phyloP scores from a whole-genome alignment of 2,113 vertebrate species.

The Sinocyclocheilus rhinocerous region DNA sequence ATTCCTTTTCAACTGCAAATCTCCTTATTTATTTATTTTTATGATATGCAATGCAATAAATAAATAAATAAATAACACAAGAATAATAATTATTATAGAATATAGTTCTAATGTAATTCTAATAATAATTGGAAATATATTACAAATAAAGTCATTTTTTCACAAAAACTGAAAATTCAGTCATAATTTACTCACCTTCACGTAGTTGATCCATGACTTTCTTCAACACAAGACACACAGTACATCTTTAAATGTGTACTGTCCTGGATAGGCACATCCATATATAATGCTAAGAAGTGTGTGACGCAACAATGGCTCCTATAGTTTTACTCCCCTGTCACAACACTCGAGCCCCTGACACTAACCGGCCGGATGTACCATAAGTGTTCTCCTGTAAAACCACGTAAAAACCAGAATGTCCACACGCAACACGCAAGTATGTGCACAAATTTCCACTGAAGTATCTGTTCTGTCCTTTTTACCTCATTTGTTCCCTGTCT shows the following conservation, averaged over 20 bases:
- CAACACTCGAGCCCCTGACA: conserved; percentile 68
- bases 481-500: conserved; percentile 13
- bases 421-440: conserved; percentile 26
- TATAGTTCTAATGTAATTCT: no score
- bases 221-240: not conserved
- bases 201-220: no score
- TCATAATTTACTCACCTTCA: no score
- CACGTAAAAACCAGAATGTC: conserved; percentile 47
- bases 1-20: no score
- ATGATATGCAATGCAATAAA: no score
- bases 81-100: no score
- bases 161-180: no score
- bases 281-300: conserved; percentile 50
- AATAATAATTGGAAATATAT: no score
- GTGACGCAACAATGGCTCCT: conserved; percentile 61
- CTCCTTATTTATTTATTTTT: no score
- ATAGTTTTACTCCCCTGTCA: conserved; percentile 71
- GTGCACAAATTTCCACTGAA: conserved; percentile 42
- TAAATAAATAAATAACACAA: no score
- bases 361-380: conserved; percentile 68
- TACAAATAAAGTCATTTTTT: no score
- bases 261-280: conserved; percentile 46
- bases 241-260: not conserved
- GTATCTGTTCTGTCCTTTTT: conserved; percentile 55
- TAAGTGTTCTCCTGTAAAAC: conserved; percentile 62